phyloP scores from a whole-genome alignment of 2,113 vertebrate species.

The Xiphophorus hellerii region DNA sequence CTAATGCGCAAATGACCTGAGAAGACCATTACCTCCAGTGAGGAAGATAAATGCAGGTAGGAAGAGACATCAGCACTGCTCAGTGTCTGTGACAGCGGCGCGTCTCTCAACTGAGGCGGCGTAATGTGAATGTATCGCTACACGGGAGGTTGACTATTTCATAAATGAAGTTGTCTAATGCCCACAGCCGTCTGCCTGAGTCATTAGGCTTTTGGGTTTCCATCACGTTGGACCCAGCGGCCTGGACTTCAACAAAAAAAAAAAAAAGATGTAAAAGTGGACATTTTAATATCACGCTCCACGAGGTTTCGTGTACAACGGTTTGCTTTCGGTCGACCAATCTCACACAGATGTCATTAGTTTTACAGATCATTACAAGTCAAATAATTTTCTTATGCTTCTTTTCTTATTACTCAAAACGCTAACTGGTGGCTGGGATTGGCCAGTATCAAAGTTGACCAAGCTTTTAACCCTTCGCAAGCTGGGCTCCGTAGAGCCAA shows the following conservation, averaged over 20 bases:
- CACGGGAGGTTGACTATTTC: constrained; percentile 77
- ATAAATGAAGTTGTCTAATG: constrained; percentile 80
- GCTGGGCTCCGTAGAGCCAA: too few species aligned
- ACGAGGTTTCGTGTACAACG: constrained; percentile 70
- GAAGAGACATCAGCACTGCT: constrained; percentile 74
- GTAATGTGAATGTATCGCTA: constrained; percentile 78
- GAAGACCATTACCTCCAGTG: constrained; percentile 74
- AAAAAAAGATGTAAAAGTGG: constrained; percentile 68
- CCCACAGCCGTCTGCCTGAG: constrained; percentile 70
- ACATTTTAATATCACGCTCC: constrained; percentile 79
- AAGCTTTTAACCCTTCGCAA: too few species aligned
- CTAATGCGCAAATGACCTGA: constrained; percentile 75
- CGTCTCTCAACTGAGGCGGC: constrained; percentile 70
- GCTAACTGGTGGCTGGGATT: background rate
- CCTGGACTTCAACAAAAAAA: constrained; percentile 38
- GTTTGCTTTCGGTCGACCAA: constrained; percentile 75
- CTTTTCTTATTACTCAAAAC: background rate
- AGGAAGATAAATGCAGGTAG: constrained; percentile 77
- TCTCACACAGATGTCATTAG: constrained; percentile 65
- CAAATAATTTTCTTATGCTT: constrained; percentile 57
- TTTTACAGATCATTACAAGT: constrained; percentile 75
- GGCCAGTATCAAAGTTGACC: too few species aligned
- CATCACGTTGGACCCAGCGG: constrained; percentile 52
- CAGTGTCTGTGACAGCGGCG: constrained; percentile 71
- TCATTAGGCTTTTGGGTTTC: constrained; percentile 75